A percentile compares a stretch with the other conserved stretches of the same genome.
These are phyloP conservation scores for Capitulum mitella DNA, from an alignment of 2,888 invertebrate genomes.

Conservation along the genomic window DNA sequence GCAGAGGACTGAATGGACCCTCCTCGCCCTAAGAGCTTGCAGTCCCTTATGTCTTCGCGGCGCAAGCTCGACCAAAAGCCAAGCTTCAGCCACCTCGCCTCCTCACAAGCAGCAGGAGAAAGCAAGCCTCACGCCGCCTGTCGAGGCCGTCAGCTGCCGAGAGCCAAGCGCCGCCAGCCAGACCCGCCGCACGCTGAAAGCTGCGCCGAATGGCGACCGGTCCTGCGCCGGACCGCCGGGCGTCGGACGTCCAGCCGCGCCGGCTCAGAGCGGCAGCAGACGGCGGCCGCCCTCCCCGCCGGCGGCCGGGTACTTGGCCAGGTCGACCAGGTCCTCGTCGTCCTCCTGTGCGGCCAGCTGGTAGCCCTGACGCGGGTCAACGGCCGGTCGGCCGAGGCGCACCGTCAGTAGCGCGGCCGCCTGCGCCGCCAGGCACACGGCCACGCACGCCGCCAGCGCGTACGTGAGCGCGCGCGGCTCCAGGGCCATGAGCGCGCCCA, in stretches of 20 bases:
- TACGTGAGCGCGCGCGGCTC: not conserved
- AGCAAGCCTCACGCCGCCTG: too few species aligned
- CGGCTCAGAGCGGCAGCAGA: not conserved
- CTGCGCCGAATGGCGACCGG: too few species aligned
- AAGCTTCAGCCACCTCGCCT: too few species aligned
- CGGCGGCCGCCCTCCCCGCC: not conserved
- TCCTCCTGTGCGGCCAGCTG: slow-evolving; percentile 17
- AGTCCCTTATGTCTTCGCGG: too few species aligned
- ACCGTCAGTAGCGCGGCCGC: not conserved
- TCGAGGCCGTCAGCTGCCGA: too few species aligned
- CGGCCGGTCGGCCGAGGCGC: not conserved
- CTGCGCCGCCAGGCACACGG: not conserved
- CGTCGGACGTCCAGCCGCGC: not conserved
- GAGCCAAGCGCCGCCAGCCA: too few species aligned
- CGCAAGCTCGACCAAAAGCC: too few species aligned
- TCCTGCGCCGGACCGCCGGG: not conserved
- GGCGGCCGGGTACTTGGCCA: not conserved
- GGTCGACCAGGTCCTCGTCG: not conserved
- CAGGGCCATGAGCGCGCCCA: not conserved
- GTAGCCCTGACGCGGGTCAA: not conserved
- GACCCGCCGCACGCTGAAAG: too few species aligned
- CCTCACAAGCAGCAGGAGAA: too few species aligned
- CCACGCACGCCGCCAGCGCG: not conserved
- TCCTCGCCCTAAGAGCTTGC: too few species aligned
- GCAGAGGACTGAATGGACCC: too few species aligned